Evolutionary conservation across 2,113 vertebrate species (phyloP).

Genomic region (Steatornis caripensis): DNA sequence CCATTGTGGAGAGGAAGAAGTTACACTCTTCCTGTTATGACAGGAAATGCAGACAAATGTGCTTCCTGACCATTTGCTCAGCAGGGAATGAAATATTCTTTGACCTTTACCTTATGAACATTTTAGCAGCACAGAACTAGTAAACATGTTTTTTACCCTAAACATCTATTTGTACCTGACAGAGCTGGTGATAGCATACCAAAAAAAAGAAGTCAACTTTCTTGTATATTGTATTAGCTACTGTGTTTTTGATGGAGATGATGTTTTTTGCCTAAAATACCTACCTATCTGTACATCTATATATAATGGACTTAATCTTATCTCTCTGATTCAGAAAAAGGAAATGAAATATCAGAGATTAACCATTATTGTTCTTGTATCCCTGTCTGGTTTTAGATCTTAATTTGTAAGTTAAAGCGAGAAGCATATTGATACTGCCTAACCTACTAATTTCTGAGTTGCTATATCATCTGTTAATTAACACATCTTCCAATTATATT

Average conservation of each 20-base stretch:
- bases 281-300: background rate
- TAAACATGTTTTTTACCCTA: conserved; percentile 77
- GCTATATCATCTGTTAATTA: background rate
- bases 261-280: background rate
- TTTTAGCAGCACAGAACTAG: conserved; percentile 72
- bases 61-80: conserved; percentile 94
- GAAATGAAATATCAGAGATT: background rate
- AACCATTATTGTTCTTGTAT: background rate
- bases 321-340: background rate
- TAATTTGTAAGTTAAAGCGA: background rate
- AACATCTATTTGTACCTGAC: conserved; percentile 62
- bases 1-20: conserved; percentile 99
- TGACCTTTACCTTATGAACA: conserved; percentile 82
- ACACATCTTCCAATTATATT: background rate
- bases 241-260: background rate
- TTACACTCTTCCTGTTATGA: conserved; percentile 99
- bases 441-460: background rate
- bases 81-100: conserved; percentile 82
- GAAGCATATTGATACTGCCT: background rate
- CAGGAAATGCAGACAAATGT: conserved; percentile 99
- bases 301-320: background rate
- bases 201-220: background rate
- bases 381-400: background rate
- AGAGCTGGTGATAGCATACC: background rate
- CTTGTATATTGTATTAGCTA: background rate